These are phyloP conservation scores for Labia minor DNA, from an alignment of 2,888 invertebrate genomes.

Conservation along the genomic window DNA sequence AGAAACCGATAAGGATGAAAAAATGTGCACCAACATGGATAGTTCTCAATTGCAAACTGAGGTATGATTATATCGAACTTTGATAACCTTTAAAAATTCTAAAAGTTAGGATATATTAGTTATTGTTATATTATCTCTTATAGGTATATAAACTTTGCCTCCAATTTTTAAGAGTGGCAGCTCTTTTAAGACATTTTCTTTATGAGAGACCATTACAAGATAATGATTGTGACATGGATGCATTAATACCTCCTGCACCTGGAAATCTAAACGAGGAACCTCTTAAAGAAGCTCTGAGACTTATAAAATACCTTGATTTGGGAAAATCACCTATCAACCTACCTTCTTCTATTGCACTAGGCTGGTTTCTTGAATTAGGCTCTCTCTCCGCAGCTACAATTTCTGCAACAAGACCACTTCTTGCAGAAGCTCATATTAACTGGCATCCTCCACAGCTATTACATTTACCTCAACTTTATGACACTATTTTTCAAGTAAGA, in stretches of 20 bases:
- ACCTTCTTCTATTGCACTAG: conserved; percentile 36
- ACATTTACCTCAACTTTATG: conserved; percentile 79
- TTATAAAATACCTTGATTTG: conserved; percentile 68
- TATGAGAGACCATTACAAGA: conserved; percentile 35
- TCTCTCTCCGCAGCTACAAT: conserved; percentile 44
- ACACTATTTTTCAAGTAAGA: conserved; percentile 73
- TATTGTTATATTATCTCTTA: conserved; percentile 18
- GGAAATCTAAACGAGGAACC: conserved; percentile 37
- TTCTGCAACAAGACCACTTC: conserved; percentile 53
- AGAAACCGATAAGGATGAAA: conserved; percentile 39
- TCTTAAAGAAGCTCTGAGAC: conserved; percentile 62
- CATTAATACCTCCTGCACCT: conserved; percentile 30
- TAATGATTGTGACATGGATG: conserved; percentile 47
- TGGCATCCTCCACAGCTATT: conserved; percentile 78
- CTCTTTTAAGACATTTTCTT: conserved; percentile 68
- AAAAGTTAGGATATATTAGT: not conserved
- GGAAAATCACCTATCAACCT: conserved; percentile 38
- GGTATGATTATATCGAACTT: no score
- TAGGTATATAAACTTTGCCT: conserved; percentile 68
- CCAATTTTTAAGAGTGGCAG: conserved; percentile 73
- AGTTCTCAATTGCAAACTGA: not conserved
- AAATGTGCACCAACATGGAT: conserved; percentile 32
- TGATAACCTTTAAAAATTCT: no score
- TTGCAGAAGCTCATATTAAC: conserved; percentile 60
- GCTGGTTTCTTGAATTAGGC: conserved; percentile 60